These are phyloP conservation scores for Drosophila mimica DNA, from an alignment of 2,888 invertebrate species.

Conservation along the genomic window DNA sequence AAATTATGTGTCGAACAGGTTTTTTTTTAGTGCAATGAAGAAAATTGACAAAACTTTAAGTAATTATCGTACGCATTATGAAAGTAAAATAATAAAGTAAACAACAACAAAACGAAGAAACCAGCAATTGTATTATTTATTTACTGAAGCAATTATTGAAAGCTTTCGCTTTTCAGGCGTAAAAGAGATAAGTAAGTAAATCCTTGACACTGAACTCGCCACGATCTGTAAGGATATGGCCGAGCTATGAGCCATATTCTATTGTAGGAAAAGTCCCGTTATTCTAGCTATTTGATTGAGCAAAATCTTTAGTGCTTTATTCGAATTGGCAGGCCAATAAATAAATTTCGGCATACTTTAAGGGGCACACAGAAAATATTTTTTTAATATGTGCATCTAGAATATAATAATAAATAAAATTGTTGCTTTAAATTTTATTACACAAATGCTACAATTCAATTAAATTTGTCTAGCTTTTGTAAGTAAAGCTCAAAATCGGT, in stretches of 20 bases:
- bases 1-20: constrained; percentile 19
- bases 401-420: no score
- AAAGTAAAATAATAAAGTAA: constrained; percentile 63
- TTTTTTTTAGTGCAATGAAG: constrained; percentile 55
- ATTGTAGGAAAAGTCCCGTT: neutral
- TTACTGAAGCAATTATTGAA: neutral
- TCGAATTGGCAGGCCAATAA: neutral
- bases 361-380: neutral
- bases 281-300: neutral
- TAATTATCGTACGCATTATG: constrained; percentile 53
- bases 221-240: neutral
- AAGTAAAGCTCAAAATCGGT: neutral
- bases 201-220: no score
- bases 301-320: neutral
- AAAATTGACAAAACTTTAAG: neutral
- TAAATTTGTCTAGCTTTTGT: no score
- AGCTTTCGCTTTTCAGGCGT: no score
- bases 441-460: no score
- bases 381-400: neutral
- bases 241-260: neutral
- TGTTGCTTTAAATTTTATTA: no score
- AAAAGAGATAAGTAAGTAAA: neutral
- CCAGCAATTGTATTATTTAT: constrained; percentile 4
- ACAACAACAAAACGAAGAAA: constrained; percentile 23
- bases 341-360: neutral